Conservation (phyloP, 2,797 vertebrate species). For the Erethizon dorsatum region DNA sequence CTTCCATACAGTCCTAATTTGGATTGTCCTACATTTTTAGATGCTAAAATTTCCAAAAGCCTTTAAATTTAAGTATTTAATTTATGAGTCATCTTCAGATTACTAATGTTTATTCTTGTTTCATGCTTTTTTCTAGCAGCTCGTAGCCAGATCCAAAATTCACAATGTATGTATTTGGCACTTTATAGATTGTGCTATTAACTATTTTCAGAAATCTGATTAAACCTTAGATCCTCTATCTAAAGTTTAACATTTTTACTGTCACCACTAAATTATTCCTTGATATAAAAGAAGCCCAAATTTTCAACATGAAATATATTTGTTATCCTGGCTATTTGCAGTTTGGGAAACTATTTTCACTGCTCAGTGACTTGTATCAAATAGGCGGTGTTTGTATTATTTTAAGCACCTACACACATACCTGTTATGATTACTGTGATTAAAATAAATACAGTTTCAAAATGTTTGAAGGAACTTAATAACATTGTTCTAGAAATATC, state of each 20-base stretch:
- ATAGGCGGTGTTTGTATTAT: constrained; percentile 60
- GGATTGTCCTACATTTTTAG: not conserved
- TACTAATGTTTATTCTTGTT: constrained; percentile 40
- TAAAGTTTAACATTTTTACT: constrained; percentile 56
- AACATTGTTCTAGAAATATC: constrained; percentile 72
- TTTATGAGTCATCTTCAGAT: constrained; percentile 50
- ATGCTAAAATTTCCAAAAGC: not conserved
- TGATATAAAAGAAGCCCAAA: constrained; percentile 57
- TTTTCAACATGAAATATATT: constrained; percentile 72
- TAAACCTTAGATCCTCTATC: constrained; percentile 64
- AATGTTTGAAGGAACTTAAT: constrained; percentile 73
- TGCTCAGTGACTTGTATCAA: constrained; percentile 12
- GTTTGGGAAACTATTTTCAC: constrained; percentile 71
- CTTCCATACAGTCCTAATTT: not conserved
- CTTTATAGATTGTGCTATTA: constrained; percentile 60
- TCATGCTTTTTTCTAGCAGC: constrained; percentile 25
- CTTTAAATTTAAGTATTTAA: constrained; percentile 47
- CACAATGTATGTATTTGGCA: not conserved
- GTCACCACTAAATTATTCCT: constrained; percentile 54
- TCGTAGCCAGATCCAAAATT: constrained; percentile 45
- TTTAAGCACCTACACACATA: constrained; percentile 70
- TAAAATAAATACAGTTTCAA: constrained; percentile 76
- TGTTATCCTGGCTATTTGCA: constrained; percentile 67
- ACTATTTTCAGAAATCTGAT: constrained; percentile 67
- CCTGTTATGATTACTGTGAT: constrained; percentile 71